phyloP scores from a whole-genome alignment of 2,888 invertebrate genomes.

The Tanytarsus gracilentus region DNA sequence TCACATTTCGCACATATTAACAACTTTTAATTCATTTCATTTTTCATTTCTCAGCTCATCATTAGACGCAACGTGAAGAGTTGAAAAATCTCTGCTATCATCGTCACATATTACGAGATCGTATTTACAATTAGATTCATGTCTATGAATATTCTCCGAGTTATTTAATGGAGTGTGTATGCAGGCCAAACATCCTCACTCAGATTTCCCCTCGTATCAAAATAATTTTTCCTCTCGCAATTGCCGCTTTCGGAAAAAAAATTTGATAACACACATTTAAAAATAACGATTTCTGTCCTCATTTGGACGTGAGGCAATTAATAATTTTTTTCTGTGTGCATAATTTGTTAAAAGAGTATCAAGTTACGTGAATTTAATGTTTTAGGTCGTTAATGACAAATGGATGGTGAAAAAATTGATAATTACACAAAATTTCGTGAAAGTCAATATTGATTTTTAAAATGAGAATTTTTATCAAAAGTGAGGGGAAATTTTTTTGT shows the following conservation, averaged over 20 bases:
- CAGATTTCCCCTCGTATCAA: too few relatives aligned
- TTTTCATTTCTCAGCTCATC: constrained; percentile 21
- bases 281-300: constrained; percentile 12
- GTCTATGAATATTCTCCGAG: constrained; percentile 17
- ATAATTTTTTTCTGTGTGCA: too few relatives aligned
- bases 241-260: too few relatives aligned
- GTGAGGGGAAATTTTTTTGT: too few relatives aligned
- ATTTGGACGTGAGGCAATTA: constrained; percentile 1
- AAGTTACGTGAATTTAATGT: too few relatives aligned
- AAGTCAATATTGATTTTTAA: too few relatives aligned
- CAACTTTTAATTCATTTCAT: constrained; percentile 19
- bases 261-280: constrained; percentile 10
- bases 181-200: not conserved
- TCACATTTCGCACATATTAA: not conserved
- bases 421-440: too few relatives aligned
- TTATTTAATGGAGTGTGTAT: constrained; percentile 1
- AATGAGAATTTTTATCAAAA: too few relatives aligned
- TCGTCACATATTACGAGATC: constrained; percentile 18
- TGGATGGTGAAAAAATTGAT: too few relatives aligned
- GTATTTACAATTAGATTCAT: constrained; percentile 29
- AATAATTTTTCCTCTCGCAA: too few relatives aligned
- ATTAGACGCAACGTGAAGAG: not conserved
- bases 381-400: too few relatives aligned
- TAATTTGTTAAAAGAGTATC: too few relatives aligned
- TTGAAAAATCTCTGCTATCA: not conserved